phyloP scores from a whole-genome alignment of 2,113 vertebrate genomes.

The Albula glossodonta region DNA sequence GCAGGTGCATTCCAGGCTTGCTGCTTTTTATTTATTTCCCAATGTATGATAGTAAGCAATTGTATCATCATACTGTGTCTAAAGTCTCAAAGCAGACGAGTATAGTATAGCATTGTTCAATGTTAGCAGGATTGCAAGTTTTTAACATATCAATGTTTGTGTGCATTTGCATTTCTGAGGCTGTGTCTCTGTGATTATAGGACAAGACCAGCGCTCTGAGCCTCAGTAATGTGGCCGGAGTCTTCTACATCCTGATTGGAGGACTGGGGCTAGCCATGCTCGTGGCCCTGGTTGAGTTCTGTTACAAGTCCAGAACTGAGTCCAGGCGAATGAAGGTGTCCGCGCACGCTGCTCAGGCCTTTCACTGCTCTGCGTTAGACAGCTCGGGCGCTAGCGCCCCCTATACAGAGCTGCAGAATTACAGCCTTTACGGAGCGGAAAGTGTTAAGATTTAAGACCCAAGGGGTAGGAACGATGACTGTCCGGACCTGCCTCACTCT shows the following conservation, averaged over 20 bases:
- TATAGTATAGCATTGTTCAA: too few species aligned
- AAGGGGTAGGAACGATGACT: constrained; percentile 61
- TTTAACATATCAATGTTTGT: background rate
- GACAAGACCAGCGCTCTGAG: constrained; percentile 98
- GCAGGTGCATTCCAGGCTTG: background rate
- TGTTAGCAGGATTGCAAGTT: too few species aligned
- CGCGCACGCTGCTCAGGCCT: constrained; percentile 74
- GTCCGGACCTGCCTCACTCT: constrained; percentile 10
- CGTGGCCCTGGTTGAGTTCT: constrained; percentile 99
- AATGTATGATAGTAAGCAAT: background rate
- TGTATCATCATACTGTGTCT: background rate
- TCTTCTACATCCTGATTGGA: constrained; percentile 99
- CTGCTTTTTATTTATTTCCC: too few species aligned
- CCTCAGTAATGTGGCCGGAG: constrained; percentile 97
- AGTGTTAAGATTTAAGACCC: constrained; percentile 76
- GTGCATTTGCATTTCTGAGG: background rate
- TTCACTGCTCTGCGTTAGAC: constrained; percentile 80
- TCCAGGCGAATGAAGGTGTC: constrained; percentile 98
- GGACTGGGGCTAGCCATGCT: constrained; percentile 98
- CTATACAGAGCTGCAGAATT: constrained; percentile 78
- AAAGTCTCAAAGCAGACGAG: too few species aligned
- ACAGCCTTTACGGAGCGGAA: constrained; percentile 73
- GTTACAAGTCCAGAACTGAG: constrained; percentile 99
- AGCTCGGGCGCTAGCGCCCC: constrained; percentile 69
- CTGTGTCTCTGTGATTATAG: constrained; percentile 60